phyloP scores from a whole-genome alignment of 2,888 invertebrate genomes.

The Apodemia zela region DNA sequence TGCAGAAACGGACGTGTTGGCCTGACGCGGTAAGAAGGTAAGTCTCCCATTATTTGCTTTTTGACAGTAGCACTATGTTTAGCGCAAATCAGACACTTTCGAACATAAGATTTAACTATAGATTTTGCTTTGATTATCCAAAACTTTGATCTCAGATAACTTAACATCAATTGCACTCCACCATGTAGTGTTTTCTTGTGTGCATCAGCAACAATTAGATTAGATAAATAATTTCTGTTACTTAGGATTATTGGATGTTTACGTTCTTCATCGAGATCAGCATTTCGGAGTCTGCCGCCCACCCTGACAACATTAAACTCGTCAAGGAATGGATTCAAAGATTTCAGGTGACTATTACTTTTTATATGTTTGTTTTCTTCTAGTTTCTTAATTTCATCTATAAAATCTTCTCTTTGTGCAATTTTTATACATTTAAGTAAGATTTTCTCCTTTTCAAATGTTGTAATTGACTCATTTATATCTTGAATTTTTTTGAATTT shows the following conservation, averaged over 20 bases:
- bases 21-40: constrained; percentile 27
- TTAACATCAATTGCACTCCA: constrained; percentile 29
- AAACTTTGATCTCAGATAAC: constrained; percentile 29
- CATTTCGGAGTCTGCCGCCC: constrained; percentile 26
- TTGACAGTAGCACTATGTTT: not conserved
- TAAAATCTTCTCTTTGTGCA: not conserved
- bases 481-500: no score
- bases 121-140: constrained; percentile 29
- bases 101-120: constrained; percentile 20
- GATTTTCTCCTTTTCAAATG: not conserved
- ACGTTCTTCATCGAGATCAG: constrained; percentile 15
- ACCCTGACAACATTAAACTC: constrained; percentile 23
- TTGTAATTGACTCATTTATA: no score
- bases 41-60: not conserved
- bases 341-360: constrained; percentile 1
- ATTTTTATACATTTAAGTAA: not conserved
- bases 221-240: constrained; percentile 22
- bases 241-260: constrained; percentile 32
- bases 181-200: constrained; percentile 33
- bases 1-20: constrained; percentile 33
- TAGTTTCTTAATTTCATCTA: not conserved
- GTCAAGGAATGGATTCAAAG: constrained; percentile 18
- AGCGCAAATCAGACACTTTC: constrained; percentile 14
- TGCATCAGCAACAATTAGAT: constrained; percentile 30
- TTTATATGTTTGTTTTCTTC: not conserved